Conservation (phyloP, 1,140 invertebrate species). For the Atta texana region DNA sequence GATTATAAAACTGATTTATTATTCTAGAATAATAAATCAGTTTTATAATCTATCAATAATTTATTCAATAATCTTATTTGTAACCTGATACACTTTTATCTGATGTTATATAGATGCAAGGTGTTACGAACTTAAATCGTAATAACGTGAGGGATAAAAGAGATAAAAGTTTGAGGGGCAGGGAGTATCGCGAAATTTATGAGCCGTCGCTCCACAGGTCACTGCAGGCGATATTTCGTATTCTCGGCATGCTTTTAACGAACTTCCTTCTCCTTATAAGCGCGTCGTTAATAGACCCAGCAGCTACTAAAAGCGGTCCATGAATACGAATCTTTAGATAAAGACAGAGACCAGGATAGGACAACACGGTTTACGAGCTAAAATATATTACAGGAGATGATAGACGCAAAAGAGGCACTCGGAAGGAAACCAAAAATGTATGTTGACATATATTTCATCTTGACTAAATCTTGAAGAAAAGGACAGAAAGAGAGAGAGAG, state of each 20-base stretch:
- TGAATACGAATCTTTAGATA: constrained; percentile 66
- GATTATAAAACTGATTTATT: neutral
- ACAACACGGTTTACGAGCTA: constrained; percentile 54
- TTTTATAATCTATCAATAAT: constrained; percentile 14
- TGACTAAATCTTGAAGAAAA: constrained; percentile 37
- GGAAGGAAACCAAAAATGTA: constrained; percentile 54
- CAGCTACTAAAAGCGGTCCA: constrained; percentile 56
- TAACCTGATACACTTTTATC: neutral
- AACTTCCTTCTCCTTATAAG: constrained; percentile 64
- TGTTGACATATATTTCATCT: constrained; percentile 51
- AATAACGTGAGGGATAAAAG: constrained; percentile 58
- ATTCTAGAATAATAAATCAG: neutral
- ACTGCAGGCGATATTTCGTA: constrained; percentile 63
- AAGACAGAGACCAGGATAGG: constrained; percentile 35
- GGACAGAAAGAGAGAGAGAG: neutral
- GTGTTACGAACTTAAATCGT: constrained; percentile 51
- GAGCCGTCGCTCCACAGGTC: constrained; percentile 53
- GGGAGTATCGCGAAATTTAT: constrained; percentile 59
- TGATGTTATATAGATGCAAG: constrained; percentile 10
- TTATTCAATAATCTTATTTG: constrained; percentile 30
- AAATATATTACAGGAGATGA: constrained; percentile 57
- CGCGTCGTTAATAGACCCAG: constrained; percentile 59
- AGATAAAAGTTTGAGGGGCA: constrained; percentile 52
- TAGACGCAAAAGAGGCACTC: constrained; percentile 58
- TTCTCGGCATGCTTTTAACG: constrained; percentile 63